A percentile compares a stretch with the other conserved stretches of the same genome.
Conservation (phyloP, 2,797 vertebrate genomes). For the Alfaro cultratus region DNA sequence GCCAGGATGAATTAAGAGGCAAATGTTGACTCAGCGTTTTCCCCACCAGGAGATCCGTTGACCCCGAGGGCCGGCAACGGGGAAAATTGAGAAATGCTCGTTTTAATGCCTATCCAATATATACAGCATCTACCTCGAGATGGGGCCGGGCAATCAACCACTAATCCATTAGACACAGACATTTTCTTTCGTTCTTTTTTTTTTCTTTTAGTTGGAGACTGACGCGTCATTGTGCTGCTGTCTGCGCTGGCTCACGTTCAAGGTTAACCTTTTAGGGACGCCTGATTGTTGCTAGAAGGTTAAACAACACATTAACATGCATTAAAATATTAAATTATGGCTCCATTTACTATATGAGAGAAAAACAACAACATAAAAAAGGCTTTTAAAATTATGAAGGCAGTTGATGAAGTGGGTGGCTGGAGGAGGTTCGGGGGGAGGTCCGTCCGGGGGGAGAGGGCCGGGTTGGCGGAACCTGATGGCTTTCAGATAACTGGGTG, state of each 20-base stretch:
- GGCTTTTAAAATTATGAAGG: conserved; percentile 87
- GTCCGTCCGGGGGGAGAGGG: conserved; percentile 31
- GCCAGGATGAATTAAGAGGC: conserved; percentile 75
- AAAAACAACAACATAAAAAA: conserved; percentile 88
- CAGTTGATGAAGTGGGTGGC: conserved; percentile 74
- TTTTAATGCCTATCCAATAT: conserved; percentile 98
- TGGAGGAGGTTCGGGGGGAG: background rate
- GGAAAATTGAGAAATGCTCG: conserved; percentile 94
- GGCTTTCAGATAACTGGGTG: conserved; percentile 56
- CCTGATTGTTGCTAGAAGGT: conserved; percentile 85
- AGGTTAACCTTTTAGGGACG: conserved; percentile 90
- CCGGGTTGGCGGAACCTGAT: conserved; percentile 47
- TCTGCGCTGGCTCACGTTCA: conserved; percentile 86
- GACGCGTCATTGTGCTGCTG: conserved; percentile 89
- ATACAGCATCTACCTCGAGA: conserved; percentile 89
- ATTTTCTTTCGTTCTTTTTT: conserved; percentile 40
- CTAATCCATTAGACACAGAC: conserved; percentile 92
- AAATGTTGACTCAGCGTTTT: conserved; percentile 90
- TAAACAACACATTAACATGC: conserved; percentile 88
- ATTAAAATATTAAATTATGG: conserved; percentile 88
- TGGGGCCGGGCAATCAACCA: conserved; percentile 88
- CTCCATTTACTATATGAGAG: conserved; percentile 84
- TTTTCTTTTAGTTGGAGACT: conserved; percentile 82
- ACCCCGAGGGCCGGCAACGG: conserved; percentile 88
- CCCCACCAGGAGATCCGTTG: conserved; percentile 90